phyloP scores from a whole-genome alignment of 2,113 vertebrate species.

The Tetraodon nigroviridis region DNA sequence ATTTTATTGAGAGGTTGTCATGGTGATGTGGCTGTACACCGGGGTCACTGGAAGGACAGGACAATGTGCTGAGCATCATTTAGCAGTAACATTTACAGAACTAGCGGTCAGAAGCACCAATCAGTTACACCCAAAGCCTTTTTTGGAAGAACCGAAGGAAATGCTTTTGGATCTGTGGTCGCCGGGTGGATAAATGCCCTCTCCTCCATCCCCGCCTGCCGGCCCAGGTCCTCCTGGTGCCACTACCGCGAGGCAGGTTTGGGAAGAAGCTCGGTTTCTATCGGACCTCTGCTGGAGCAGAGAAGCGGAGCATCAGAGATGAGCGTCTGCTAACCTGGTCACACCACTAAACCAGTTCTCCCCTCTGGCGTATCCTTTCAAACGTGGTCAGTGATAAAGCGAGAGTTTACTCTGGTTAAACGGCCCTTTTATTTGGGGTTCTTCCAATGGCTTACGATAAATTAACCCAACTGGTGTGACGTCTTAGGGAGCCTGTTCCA shows the following conservation, averaged over 20 bases:
- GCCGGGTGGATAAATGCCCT: neutral
- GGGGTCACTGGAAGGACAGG: constrained; percentile 11
- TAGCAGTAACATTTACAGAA: constrained; percentile 41
- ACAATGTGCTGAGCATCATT: constrained; percentile 9
- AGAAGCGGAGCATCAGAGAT: neutral
- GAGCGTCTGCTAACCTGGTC: neutral
- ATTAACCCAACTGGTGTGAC: neutral
- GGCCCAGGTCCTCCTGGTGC: neutral
- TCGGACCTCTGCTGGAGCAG: constrained; percentile 11
- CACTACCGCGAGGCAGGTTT: neutral
- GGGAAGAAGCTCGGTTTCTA: neutral
- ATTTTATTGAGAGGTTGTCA: constrained; percentile 15
- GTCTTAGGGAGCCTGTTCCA: neutral
- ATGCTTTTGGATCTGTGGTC: neutral
- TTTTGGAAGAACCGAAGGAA: constrained; percentile 12
- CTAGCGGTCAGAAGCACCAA: constrained; percentile 31
- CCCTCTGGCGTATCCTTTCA: too few species aligned
- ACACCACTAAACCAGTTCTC: neutral
- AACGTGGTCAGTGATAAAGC: neutral
- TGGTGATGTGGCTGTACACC: constrained; percentile 15
- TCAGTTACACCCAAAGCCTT: constrained; percentile 23
- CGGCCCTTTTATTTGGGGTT: neutral
- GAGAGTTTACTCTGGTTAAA: neutral
- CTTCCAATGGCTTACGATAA: too few species aligned
- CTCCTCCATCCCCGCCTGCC: neutral